These are phyloP conservation scores for Excalfactoria chinensis DNA, from an alignment of 2,113 vertebrate genomes.

Conservation along the genomic window DNA sequence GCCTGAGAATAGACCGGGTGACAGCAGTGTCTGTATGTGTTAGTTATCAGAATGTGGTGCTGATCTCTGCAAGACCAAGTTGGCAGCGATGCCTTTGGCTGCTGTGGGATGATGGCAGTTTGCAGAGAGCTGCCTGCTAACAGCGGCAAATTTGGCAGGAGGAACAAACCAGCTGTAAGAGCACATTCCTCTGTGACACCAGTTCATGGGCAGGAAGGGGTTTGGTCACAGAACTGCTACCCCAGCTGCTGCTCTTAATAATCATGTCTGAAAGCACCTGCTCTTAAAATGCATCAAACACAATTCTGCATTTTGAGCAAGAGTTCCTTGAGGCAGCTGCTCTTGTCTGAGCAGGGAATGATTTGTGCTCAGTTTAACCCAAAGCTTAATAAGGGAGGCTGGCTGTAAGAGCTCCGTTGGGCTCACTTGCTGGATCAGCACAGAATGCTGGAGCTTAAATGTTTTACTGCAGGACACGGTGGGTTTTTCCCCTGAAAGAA, in stretches of 20 bases:
- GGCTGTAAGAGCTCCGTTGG: neutral
- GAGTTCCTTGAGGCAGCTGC: neutral
- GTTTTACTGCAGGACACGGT: neutral
- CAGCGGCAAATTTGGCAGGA: neutral
- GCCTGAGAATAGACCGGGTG: neutral
- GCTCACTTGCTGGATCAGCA: fast-evolving
- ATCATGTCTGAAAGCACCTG: neutral
- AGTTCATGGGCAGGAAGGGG: fast-evolving
- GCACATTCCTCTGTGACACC: neutral
- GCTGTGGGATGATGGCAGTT: neutral
- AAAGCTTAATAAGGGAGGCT: neutral
- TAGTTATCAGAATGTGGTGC: fast-evolving
- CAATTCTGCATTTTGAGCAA: fast-evolving
- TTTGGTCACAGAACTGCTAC: neutral
- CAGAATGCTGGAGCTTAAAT: neutral
- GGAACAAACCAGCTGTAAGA: neutral
- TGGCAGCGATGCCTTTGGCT: neutral
- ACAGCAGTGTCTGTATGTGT: neutral
- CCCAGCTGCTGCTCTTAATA: neutral
- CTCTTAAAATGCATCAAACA: neutral
- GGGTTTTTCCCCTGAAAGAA: fast-evolving
- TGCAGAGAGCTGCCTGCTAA: neutral
- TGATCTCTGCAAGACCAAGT: neutral
- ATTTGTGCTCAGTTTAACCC: neutral
- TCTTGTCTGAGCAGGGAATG: neutral